These are phyloP conservation scores for Orientallactaga sibirica DNA, from an alignment of 2,797 vertebrate species.

Conservation along the genomic window DNA sequence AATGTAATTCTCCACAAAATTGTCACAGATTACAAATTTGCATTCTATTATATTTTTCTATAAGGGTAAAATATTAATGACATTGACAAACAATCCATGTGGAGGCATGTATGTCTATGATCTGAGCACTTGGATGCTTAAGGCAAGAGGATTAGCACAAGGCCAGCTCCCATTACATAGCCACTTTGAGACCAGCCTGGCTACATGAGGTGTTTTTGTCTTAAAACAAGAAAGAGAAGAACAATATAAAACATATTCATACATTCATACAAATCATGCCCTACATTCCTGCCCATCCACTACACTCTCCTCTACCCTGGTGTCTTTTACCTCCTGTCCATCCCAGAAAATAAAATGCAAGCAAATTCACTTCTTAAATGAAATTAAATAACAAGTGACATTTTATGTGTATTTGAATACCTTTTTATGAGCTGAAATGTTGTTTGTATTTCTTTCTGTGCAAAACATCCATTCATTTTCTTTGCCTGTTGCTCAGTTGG, in stretches of 20 bases:
- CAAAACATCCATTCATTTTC: neutral
- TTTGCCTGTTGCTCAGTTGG: neutral
- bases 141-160: neutral
- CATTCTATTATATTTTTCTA: neutral
- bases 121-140: too few relatives aligned
- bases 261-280: neutral
- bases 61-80: neutral
- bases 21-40: neutral
- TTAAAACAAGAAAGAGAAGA: too few relatives aligned
- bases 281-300: neutral
- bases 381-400: neutral
- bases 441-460: neutral
- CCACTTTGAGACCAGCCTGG: neutral
- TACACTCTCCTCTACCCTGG: neutral
- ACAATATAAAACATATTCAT: neutral
- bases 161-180: neutral
- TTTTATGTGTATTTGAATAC: neutral
- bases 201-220: neutral
- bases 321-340: neutral
- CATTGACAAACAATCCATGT: neutral
- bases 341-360: conserved; percentile 31
- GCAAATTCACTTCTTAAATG: conserved; percentile 16
- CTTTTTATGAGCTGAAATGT: neutral
- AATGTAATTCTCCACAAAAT: neutral
- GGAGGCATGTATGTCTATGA: neutral